Percentiles rank a stretch among this genome's conserved stretches.
phyloP scores from a whole-genome alignment of 2,797 vertebrate species.

The Esox masquinongy region DNA sequence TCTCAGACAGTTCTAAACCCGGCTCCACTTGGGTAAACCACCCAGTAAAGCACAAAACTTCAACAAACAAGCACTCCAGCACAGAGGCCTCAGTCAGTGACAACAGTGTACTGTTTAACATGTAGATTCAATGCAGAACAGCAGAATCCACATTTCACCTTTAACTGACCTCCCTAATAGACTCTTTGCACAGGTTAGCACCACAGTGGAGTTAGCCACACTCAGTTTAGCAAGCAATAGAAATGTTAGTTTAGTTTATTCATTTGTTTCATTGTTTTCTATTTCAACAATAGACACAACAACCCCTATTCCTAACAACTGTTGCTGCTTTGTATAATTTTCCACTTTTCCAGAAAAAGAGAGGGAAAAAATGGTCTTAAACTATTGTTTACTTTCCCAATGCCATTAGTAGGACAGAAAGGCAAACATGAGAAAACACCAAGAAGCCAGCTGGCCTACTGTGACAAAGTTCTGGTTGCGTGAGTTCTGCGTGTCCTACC shows the following conservation, averaged over 20 bases:
- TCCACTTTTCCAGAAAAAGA: constrained; percentile 35
- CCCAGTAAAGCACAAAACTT: constrained; percentile 29
- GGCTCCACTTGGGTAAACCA: neutral
- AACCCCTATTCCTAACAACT: constrained; percentile 21
- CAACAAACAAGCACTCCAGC: constrained; percentile 10
- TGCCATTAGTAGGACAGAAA: constrained; percentile 22
- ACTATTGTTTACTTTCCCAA: constrained; percentile 25
- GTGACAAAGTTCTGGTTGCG: constrained; percentile 11
- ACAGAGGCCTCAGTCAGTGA: neutral
- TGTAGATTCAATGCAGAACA: neutral
- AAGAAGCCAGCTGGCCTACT: constrained; percentile 28
- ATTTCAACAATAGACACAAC: constrained; percentile 40
- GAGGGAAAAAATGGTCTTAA: constrained; percentile 37
- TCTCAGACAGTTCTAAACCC: constrained; percentile 34
- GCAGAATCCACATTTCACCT: constrained; percentile 65
- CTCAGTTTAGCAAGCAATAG: neutral
- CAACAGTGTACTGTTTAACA: constrained; percentile 13
- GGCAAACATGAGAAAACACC: constrained; percentile 28
- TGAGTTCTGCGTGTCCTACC: constrained; percentile 60
- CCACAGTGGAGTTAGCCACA: neutral
- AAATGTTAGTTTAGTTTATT: constrained; percentile 6
- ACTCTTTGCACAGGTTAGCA: constrained; percentile 21
- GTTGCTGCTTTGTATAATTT: constrained; percentile 38
- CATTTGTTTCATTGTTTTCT: constrained; percentile 19
- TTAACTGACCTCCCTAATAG: constrained; percentile 72